A percentile compares a stretch with the other conserved stretches of the same genome.
phyloP scores from a whole-genome alignment of 2,797 vertebrate genomes.

The Nannoperca obscura region DNA sequence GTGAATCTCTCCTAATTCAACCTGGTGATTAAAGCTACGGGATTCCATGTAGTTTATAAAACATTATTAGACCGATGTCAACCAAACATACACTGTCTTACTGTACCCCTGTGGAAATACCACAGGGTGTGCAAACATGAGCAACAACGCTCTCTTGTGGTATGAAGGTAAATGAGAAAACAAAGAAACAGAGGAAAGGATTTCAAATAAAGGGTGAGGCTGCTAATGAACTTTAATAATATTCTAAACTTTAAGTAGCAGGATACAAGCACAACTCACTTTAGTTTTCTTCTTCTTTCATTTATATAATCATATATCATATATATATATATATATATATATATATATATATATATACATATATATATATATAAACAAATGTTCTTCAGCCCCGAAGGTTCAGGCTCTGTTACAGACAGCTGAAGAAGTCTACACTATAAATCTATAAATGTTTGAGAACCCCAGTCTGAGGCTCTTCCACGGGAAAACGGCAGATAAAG shows the following conservation, averaged over 20 bases:
- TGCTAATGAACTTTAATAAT: not conserved
- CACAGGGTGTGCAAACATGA: conserved; percentile 7
- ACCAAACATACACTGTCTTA: not conserved
- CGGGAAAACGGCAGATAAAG: conserved; percentile 10
- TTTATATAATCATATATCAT: too few species aligned
- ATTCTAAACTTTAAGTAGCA: not conserved
- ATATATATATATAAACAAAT: too few species aligned
- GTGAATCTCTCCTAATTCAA: not conserved
- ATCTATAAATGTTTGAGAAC: not conserved
- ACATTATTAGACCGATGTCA: too few species aligned
- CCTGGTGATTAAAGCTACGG: too few species aligned
- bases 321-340: too few species aligned
- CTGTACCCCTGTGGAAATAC: not conserved
- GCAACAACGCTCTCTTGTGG: conserved; percentile 54
- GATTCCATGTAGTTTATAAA: not conserved
- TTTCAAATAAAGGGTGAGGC: not conserved
- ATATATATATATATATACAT: too few species aligned
- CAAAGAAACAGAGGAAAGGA: not conserved
- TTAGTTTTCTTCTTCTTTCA: not conserved
- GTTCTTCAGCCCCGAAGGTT: not conserved
- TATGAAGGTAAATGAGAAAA: not conserved
- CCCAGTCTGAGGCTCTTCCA: not conserved
- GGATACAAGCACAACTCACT: not conserved
- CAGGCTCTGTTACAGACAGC: not conserved
- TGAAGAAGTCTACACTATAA: not conserved